Evolutionary conservation across 2,797 vertebrate genomes (phyloP), one percentile per base, ranked within the genome.

Genomic region (Falco novaeseelandiae): DNA sequence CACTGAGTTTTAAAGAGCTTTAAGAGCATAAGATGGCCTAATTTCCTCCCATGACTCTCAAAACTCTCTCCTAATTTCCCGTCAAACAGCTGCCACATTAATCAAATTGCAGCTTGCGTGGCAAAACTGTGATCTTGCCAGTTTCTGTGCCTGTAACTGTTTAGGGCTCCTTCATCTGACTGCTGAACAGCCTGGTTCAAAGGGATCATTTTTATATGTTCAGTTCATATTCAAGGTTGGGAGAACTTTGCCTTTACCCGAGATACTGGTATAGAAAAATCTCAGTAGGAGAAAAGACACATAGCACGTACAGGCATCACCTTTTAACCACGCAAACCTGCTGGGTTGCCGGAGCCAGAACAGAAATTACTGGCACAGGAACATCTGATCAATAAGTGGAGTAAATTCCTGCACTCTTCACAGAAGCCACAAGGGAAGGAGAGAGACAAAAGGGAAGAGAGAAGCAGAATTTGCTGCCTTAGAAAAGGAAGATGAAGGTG

Each of bases 31-130:
- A 90, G 57, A 89, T 46, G 74, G 57, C 74, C 54, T 95, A 51
- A 89, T 95, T 97, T 92, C 71, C 22, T 77, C 51, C 89, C 62
- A 48, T 17, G n/a, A 54, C 59, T 94, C 74, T 93, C 62, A 85
- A 83, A 93, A 76, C 46, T 82, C 76, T 67, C 58, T 70, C 81
- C 57, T 88, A 65, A 83, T 94, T 94, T 93, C 80, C 67, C 27
- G 0, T 71, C 30, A 77, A 94, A 87, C 34, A 93, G 26, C 76
- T 78, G 58, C 66, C 73, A 77, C 73, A 66, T 80, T 80, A 93
- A 91, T 83, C 21, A 85, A 85, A 87, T 52, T 40, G 81, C 30
- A 80, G 63, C 55, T 90, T 83, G 34, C 44, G 51, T 46, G 32
- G 81, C 71, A 80, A 81, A 89, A 66, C 30, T 66, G 2, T 26